Evolutionary conservation across 1,140 invertebrate genomes (phyloP).

Genomic region (Drosophila lowei): DNA sequence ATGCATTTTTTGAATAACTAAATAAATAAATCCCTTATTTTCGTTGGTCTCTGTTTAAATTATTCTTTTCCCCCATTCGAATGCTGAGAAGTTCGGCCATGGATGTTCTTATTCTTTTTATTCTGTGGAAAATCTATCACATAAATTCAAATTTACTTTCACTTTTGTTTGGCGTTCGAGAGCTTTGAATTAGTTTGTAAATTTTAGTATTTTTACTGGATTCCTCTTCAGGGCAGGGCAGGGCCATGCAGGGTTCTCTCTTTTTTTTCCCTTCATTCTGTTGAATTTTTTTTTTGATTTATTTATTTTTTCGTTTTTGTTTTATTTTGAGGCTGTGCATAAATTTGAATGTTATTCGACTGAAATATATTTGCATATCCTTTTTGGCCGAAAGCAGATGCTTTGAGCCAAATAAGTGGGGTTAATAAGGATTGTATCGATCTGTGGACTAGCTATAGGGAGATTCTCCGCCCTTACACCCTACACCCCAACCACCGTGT

Average conservation of each 20-base stretch:
- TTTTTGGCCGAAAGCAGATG: constrained; percentile 44
- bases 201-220: constrained; percentile 68
- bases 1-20: too few relatives aligned
- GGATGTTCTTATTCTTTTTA: constrained; percentile 8
- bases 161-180: constrained; percentile 62
- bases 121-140: constrained; percentile 68
- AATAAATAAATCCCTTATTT: background rate
- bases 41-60: constrained; percentile 2
- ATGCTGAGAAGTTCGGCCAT: constrained; percentile 20
- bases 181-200: constrained; percentile 79
- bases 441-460: constrained; percentile 45
- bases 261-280: constrained; percentile 10
- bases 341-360: constrained; percentile 73
- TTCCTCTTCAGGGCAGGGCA: constrained; percentile 1
- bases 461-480: constrained; percentile 10
- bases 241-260: constrained; percentile 20
- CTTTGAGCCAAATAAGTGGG: constrained; percentile 56
- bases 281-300: background rate
- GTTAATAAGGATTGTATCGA: constrained; percentile 72
- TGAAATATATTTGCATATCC: constrained; percentile 75
- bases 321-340: constrained; percentile 44
- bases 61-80: constrained; percentile 20
- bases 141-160: constrained; percentile 78
- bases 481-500: too few relatives aligned
- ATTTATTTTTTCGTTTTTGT: background rate